A percentile compares a stretch with the other conserved stretches of the same genome.
Evolutionary conservation across 2,888 invertebrate genomes (phyloP).

Genomic region (Trachelus stipa): DNA sequence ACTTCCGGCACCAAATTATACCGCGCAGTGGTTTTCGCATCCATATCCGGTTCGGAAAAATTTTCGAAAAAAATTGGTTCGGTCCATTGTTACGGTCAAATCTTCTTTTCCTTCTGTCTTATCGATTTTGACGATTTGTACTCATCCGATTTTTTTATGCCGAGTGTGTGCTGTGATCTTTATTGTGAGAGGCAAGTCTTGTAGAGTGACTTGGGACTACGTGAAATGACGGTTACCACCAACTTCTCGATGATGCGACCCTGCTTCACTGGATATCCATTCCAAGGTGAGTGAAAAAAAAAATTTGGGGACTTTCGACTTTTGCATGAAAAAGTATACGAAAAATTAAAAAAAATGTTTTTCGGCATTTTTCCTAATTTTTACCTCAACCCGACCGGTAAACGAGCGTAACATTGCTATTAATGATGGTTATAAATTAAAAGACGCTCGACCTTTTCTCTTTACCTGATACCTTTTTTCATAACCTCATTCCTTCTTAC

Average conservation of each 20-base stretch:
- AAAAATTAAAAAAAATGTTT: not conserved
- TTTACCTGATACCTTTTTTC: constrained; percentile 13
- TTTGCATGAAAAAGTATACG: not conserved
- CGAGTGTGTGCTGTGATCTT: constrained; percentile 10
- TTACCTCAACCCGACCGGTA: constrained; percentile 45
- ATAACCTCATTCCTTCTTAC: not conserved
- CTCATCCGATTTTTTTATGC: not conserved
- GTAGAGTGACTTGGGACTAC: constrained; percentile 26
- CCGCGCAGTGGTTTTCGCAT: not conserved
- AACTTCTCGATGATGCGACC: constrained; percentile 69
- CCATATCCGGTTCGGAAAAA: not conserved
- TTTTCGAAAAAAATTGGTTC: not conserved
- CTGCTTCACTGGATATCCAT: constrained; percentile 69
- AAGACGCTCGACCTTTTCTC: constrained; percentile 15
- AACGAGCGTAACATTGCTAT: constrained; percentile 52
- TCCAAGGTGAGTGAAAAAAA: constrained; percentile 64
- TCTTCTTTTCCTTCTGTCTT: not conserved
- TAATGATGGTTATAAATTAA: constrained; percentile 55
- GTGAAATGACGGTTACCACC: constrained; percentile 67
- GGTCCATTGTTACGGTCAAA: not conserved
- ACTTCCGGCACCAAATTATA: not conserved
- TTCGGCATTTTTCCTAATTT: constrained; percentile 20
- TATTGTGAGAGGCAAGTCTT: not conserved
- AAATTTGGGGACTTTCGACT: not conserved
- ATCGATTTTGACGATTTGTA: not conserved